phyloP scores from a whole-genome alignment of 1,140 invertebrate species.

The Odontomachus brunneus region DNA sequence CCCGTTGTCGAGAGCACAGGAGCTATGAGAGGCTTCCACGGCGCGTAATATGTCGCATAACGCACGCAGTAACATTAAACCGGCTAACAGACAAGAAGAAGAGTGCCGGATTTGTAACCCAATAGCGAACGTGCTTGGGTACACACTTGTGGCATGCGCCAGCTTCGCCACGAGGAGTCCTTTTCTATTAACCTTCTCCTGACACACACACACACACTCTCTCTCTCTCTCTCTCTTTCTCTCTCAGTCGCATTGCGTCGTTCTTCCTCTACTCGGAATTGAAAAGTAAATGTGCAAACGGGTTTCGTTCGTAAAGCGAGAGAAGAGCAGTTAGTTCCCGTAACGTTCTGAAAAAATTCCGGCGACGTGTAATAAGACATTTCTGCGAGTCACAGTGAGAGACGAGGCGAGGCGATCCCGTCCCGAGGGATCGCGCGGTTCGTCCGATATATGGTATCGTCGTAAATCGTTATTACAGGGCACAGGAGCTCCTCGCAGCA shows the following conservation, averaged over 20 bases:
- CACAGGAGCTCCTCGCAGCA: background rate
- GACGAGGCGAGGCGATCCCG: background rate
- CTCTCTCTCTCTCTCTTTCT: no score
- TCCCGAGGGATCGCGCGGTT: background rate
- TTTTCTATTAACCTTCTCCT: constrained; percentile 12
- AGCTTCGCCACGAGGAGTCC: constrained; percentile 60
- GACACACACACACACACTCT: no score
- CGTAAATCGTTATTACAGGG: constrained; percentile 20
- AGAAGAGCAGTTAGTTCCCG: background rate
- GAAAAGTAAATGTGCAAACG: constrained; percentile 24
- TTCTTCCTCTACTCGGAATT: background rate
- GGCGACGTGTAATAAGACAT: constrained; percentile 32
- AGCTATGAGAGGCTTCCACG: constrained; percentile 69
- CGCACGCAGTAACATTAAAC: constrained; percentile 76
- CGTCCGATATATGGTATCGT: background rate
- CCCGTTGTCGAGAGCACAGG: constrained; percentile 67
- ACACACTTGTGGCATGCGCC: constrained; percentile 83
- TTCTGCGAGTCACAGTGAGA: background rate
- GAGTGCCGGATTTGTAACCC: constrained; percentile 76
- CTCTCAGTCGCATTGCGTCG: background rate
- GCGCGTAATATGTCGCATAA: constrained; percentile 65
- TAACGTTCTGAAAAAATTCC: constrained; percentile 22
- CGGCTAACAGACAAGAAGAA: constrained; percentile 60
- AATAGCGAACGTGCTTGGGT: constrained; percentile 77
- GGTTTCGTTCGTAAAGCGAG: constrained; percentile 2